These are phyloP conservation scores for Sitobion miscanthi DNA, from an alignment of 1,140 invertebrate species.

Conservation along the genomic window DNA sequence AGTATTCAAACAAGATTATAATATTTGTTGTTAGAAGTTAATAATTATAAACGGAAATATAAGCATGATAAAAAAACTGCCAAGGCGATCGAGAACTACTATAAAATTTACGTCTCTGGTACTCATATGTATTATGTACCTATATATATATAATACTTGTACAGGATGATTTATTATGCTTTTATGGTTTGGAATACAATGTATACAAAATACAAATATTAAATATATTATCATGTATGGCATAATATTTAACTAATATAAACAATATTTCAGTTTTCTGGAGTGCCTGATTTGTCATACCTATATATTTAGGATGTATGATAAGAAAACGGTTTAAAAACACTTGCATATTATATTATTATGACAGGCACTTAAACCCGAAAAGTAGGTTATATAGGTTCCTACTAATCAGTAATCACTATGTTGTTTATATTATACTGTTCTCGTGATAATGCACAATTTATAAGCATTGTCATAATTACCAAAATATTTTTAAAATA, in stretches of 20 bases:
- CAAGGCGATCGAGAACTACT: neutral
- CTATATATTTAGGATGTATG: neutral
- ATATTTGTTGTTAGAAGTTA: neutral
- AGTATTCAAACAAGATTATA: neutral
- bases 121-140: neutral
- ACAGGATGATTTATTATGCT: neutral
- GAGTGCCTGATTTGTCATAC: neutral
- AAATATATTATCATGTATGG: neutral
- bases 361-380: neutral
- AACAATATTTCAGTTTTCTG: neutral
- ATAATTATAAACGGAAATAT: neutral
- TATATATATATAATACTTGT: neutral
- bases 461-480: neutral
- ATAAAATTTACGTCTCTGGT: neutral
- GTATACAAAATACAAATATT: neutral
- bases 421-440: neutral
- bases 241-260: conserved; percentile 2
- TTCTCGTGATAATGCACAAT: neutral
- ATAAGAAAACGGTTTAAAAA: neutral
- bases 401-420: neutral
- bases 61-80: neutral
- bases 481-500: no score
- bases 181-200: neutral
- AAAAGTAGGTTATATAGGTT: neutral
- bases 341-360: neutral